Evolutionary conservation across 2,888 invertebrate genomes (phyloP).

Genomic region (Keiferia lycopersicella): DNA sequence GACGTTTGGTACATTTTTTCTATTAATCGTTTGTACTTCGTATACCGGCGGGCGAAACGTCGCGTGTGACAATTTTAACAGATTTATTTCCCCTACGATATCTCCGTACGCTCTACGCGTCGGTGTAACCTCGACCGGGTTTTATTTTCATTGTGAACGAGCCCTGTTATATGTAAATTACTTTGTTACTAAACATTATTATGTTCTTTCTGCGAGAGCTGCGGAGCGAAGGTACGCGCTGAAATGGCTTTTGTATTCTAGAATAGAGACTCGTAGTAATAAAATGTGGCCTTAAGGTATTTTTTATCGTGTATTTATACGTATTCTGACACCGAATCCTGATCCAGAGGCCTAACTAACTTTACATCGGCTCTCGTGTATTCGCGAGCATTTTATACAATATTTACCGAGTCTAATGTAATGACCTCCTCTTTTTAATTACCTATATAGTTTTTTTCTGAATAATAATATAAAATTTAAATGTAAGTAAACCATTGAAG

Average conservation of each 20-base stretch:
- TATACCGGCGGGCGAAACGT: slow-evolving; percentile 33
- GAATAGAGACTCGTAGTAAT: slow-evolving; percentile 66
- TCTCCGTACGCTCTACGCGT: slow-evolving; percentile 38
- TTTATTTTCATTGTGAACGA: slow-evolving; percentile 7
- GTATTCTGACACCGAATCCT: slow-evolving; percentile 45
- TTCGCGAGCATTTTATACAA: slow-evolving; percentile 67
- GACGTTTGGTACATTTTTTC: slow-evolving; percentile 22
- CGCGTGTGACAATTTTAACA: slow-evolving; percentile 38
- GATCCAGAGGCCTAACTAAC: slow-evolving; percentile 47
- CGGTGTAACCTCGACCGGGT: background rate
- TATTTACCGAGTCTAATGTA: slow-evolving; percentile 69
- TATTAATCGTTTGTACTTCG: slow-evolving; percentile 34
- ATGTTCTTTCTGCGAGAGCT: slow-evolving; percentile 29
- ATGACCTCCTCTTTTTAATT: slow-evolving; percentile 69
- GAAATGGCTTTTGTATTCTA: slow-evolving; percentile 57
- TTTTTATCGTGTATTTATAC: slow-evolving; percentile 58
- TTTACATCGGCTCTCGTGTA: slow-evolving; percentile 51
- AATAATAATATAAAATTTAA: slow-evolving; percentile 80
- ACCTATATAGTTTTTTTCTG: slow-evolving; percentile 66
- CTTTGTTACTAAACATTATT: slow-evolving; percentile 43
- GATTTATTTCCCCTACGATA: slow-evolving; percentile 35
- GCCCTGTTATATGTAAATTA: slow-evolving; percentile 45
- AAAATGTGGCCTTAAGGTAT: slow-evolving; percentile 74
- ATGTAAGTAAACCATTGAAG: slow-evolving; percentile 80
- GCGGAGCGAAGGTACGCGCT: slow-evolving; percentile 43